Conservation (phyloP, 2,797 vertebrate genomes). For the Trichosurus vulpecula region DNA sequence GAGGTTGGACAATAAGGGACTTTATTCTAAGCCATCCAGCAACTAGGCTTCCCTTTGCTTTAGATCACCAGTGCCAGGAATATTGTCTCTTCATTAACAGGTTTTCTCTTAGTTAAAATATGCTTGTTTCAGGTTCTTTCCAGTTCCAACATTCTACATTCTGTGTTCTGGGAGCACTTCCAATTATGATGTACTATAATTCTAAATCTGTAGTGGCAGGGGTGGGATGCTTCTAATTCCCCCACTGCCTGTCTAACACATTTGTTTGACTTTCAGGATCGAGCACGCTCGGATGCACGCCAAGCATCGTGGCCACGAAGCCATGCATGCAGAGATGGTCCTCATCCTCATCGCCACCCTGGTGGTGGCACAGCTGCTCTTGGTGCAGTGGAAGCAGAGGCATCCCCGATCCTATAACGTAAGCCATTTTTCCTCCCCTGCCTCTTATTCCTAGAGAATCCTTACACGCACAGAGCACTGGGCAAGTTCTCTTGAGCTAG, state of each 20-base stretch:
- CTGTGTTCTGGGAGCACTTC: background rate
- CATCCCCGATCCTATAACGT: constrained; percentile 98
- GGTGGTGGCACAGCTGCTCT: constrained; percentile 95
- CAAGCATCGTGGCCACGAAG: constrained; percentile 97
- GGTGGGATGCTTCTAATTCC: background rate
- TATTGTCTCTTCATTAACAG: background rate
- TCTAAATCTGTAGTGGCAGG: background rate
- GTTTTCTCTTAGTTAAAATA: background rate
- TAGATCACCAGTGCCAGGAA: background rate
- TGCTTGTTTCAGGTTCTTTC: background rate
- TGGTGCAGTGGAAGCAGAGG: constrained; percentile 99
- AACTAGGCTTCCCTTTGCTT: background rate
- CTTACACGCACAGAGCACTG: background rate
- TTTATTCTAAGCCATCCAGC: background rate
- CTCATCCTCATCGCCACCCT: constrained; percentile 98
- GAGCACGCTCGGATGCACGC: constrained; percentile 98
- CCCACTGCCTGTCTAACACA: background rate
- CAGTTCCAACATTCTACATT: background rate
- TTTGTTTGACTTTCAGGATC: constrained; percentile 86
- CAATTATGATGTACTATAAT: background rate
- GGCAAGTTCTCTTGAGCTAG: constrained; percentile 8
- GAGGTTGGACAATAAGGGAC: background rate
- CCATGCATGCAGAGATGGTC: constrained; percentile 99
- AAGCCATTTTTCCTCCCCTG: constrained; percentile 78
- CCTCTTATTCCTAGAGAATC: background rate